Percentiles rank a stretch among this genome's conserved stretches.
These are phyloP conservation scores for Hydropsyche tenuis DNA, from an alignment of 1,140 invertebrate genomes.

Conservation along the genomic window DNA sequence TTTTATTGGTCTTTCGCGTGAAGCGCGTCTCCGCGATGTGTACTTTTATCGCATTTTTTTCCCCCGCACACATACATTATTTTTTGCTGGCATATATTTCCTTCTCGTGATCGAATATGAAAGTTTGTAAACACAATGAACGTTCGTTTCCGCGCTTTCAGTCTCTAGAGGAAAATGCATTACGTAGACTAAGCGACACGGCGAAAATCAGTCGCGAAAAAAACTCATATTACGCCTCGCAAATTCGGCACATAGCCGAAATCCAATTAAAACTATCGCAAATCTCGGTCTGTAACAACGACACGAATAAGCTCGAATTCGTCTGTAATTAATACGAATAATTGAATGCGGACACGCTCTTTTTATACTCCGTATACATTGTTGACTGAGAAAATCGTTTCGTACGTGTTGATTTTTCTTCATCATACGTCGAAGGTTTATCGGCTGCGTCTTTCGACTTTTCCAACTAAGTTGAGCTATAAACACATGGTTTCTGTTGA, in stretches of 20 bases:
- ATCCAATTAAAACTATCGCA: constrained; percentile 2
- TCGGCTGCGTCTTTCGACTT: not conserved
- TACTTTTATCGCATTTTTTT: not conserved
- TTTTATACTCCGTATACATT: not conserved
- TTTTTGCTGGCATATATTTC: too few species aligned
- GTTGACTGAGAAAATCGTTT: not conserved
- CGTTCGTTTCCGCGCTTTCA: not conserved
- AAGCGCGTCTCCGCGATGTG: not conserved
- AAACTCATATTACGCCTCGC: not conserved
- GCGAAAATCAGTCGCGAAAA: not conserved
- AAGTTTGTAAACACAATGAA: too few species aligned
- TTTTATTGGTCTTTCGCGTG: constrained; percentile 9
- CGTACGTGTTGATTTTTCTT: too few species aligned
- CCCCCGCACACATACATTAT: too few species aligned
- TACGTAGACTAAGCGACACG: not conserved
- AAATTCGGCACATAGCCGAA: not conserved
- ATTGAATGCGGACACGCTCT: not conserved
- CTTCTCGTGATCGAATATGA: too few species aligned
- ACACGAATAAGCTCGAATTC: not conserved
- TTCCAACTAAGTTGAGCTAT: not conserved
- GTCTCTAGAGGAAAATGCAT: not conserved
- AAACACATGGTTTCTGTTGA: constrained; percentile 33
- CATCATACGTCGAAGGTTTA: not conserved
- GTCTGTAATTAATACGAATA: constrained; percentile 10
- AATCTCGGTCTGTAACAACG: not conserved